Percentiles rank a stretch among this genome's conserved stretches.
These are phyloP conservation scores for Caenorhabditis brenneri DNA, from an alignment of 1,140 invertebrate species.

Conservation along the genomic window DNA sequence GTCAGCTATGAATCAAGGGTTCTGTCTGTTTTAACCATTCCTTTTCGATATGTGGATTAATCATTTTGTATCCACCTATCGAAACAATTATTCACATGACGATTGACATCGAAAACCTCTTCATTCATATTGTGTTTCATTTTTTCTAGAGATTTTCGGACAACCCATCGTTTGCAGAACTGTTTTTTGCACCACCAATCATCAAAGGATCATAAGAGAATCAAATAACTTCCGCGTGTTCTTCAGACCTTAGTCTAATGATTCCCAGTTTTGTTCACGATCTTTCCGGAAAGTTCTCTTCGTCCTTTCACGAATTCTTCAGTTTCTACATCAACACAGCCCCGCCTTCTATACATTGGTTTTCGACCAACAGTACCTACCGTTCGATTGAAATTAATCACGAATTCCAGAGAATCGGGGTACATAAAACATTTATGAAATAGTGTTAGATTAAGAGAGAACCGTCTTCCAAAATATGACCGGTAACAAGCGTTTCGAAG, in stretches of 20 bases:
- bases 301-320: not conserved
- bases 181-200: not conserved
- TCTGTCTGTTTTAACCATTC: no score
- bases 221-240: not conserved
- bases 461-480: not conserved
- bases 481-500: not conserved
- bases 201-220: not conserved
- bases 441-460: not conserved
- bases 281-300: not conserved
- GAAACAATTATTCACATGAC: no score
- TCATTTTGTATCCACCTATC: no score
- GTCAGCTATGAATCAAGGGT: no score
- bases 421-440: not conserved
- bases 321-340: not conserved
- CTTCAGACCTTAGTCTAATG: not conserved
- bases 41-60: no score
- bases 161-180: no score
- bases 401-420: not conserved
- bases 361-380: not conserved
- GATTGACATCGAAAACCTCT: no score
- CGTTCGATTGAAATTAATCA: not conserved
- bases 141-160: no score
- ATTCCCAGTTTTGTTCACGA: slow-evolving; percentile 1
- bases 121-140: no score
- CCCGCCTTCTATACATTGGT: not conserved